Evolutionary conservation across 1,140 invertebrate species (phyloP).

Genomic region (Coenobita brevimanus): DNA sequence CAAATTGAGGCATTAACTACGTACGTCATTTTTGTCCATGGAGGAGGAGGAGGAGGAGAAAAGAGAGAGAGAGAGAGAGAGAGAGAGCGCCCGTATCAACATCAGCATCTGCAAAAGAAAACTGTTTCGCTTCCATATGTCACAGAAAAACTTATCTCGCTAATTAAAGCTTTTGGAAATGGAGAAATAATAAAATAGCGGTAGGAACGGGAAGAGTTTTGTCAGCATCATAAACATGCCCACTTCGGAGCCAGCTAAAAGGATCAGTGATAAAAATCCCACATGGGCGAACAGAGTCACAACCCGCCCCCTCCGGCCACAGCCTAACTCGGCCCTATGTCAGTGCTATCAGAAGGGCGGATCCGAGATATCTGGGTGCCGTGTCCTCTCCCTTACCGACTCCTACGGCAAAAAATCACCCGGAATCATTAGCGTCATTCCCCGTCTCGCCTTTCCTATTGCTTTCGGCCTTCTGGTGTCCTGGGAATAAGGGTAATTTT

Average conservation of each 20-base stretch:
- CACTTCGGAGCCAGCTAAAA: constrained; percentile 61
- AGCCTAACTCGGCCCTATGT: background rate
- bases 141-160: background rate
- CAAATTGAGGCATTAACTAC: too few species aligned
- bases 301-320: background rate
- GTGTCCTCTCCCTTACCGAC: constrained; percentile 46
- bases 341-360: background rate
- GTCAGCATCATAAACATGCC: constrained; percentile 65
- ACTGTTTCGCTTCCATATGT: background rate
- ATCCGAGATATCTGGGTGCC: background rate
- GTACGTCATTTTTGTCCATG: too few species aligned
- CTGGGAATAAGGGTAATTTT: background rate
- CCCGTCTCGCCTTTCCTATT: background rate
- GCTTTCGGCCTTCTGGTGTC: background rate
- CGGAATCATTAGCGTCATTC: constrained; percentile 63
- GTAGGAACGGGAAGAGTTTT: constrained; percentile 57
- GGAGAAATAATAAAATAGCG: constrained; percentile 60
- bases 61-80: too few species aligned
- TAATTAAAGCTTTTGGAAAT: constrained; percentile 54
- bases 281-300: constrained; percentile 1
- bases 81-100: too few species aligned
- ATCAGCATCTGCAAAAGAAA: too few species aligned
- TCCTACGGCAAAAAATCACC: constrained; percentile 58
- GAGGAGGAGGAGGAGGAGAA: too few species aligned
- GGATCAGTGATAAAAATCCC: constrained; percentile 65